A percentile compares a stretch with the other conserved stretches of the same genome.
Conservation (phyloP, 2,797 vertebrate species). For the Epinephelus coioides region DNA sequence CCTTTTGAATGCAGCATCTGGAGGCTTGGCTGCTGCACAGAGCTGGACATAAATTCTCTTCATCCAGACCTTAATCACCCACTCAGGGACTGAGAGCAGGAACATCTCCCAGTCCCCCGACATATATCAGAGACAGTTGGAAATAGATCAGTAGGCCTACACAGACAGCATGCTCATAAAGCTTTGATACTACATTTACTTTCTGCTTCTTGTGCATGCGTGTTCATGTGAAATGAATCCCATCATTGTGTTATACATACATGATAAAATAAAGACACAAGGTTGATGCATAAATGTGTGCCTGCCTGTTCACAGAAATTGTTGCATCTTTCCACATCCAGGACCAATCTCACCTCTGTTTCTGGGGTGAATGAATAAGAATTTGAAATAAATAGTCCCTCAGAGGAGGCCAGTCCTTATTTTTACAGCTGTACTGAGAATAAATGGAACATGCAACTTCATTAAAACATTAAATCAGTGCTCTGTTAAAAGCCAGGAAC, state of each 20-base stretch:
- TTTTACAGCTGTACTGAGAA: conserved; percentile 72
- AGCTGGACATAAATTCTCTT: conserved; percentile 19
- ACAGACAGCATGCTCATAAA: background rate
- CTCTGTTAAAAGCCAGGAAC: conserved; percentile 46
- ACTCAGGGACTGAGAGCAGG: conserved; percentile 23
- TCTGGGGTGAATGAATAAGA: conserved; percentile 37
- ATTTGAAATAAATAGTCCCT: conserved; percentile 56
- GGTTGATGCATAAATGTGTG: background rate
- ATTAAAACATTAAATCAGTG: conserved; percentile 55
- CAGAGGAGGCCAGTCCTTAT: conserved; percentile 54
- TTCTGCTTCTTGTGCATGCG: background rate
- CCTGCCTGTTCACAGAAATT: conserved; percentile 17
- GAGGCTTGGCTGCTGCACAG: conserved; percentile 26
- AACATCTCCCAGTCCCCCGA: background rate
- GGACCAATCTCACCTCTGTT: conserved; percentile 39
- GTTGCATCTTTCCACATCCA: conserved; percentile 22
- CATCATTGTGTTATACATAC: background rate
- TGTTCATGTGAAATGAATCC: background rate
- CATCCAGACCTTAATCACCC: conserved; percentile 18
- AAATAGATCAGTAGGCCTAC: conserved; percentile 8
- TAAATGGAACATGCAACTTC: conserved; percentile 23
- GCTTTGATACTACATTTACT: conserved; percentile 7
- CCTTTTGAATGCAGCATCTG: conserved; percentile 9
- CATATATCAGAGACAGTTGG: conserved; percentile 15
- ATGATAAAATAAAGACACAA: conserved; percentile 6